Evolutionary conservation across 37 sponge, comb jelly and placozoan species (phyloP).

Genomic region (Geodia barretti): DNA sequence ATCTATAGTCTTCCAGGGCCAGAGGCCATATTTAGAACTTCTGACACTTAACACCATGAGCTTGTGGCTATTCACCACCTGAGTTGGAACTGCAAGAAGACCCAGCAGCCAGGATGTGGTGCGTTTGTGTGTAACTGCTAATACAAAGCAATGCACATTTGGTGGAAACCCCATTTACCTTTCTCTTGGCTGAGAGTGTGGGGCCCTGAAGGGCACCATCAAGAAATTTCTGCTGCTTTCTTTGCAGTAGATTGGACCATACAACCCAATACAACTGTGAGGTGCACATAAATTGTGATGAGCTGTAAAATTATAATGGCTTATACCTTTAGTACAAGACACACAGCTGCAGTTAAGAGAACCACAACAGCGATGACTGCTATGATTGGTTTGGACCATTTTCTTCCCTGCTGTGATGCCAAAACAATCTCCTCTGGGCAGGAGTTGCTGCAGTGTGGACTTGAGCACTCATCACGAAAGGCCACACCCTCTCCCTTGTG

Average conservation of each 20-base stretch:
- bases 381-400: neutral
- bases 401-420: neutral
- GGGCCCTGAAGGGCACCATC: too few species aligned
- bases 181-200: too few species aligned
- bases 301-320: neutral
- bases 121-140: too few species aligned
- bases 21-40: too few species aligned
- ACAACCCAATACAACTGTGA: neutral
- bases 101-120: too few species aligned
- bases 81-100: too few species aligned
- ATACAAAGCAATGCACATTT: too few species aligned
- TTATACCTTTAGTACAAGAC: neutral
- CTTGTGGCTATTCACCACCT: too few species aligned
- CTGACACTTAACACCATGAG: too few species aligned
- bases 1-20: too few species aligned
- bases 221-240: neutral
- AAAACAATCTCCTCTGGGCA: constrained; percentile 39
- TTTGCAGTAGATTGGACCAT: neutral
- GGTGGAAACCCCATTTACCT: too few species aligned
- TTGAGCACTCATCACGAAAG: constrained; percentile 26
- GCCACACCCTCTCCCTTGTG: neutral
- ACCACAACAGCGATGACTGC: neutral
- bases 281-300: neutral
- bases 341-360: neutral
- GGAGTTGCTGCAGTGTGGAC: constrained; percentile 33